phyloP scores from a whole-genome alignment of 2,113 vertebrate genomes.

The Ramphastos sulfuratus region DNA sequence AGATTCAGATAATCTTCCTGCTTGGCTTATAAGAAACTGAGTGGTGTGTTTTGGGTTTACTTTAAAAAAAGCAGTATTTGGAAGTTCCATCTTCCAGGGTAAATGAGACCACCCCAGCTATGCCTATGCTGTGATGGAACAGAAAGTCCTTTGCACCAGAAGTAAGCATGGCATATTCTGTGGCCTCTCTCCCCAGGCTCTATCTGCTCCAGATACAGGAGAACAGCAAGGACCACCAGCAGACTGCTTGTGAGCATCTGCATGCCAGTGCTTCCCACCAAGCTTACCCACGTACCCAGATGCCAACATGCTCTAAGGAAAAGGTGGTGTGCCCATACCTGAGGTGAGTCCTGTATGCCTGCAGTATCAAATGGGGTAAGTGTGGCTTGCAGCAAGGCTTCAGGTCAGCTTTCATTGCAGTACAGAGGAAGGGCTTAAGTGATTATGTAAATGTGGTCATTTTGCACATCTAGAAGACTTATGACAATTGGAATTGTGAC shows the following conservation, averaged over 20 bases:
- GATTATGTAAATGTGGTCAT: slow-evolving; percentile 34
- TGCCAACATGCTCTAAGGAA: neutral
- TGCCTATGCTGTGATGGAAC: neutral
- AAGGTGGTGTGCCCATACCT: neutral
- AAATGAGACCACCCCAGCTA: neutral
- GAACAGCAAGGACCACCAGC: neutral
- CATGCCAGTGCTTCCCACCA: neutral
- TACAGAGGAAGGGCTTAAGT: slow-evolving; percentile 1
- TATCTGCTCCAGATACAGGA: neutral
- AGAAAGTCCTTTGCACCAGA: neutral
- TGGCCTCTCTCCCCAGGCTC: neutral
- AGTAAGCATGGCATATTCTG: neutral
- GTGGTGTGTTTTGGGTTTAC: neutral
- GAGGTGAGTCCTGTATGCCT: neutral
- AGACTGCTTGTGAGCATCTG: neutral
- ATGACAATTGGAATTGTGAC: slow-evolving; percentile 15
- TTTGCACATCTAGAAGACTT: slow-evolving; percentile 39
- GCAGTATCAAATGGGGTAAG: neutral
- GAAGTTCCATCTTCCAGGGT: neutral
- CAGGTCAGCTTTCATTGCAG: neutral
- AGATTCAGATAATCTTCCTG: neutral
- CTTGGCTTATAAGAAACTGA: neutral
- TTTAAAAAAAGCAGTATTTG: neutral
- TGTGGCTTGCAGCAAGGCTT: neutral
- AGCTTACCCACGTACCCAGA: neutral